Evolutionary conservation across 30 jellyfish, hydroid and myxozoan species (phyloP), one percentile per base, ranked within the genome.

Genomic region (Catostylus mosaicus): DNA sequence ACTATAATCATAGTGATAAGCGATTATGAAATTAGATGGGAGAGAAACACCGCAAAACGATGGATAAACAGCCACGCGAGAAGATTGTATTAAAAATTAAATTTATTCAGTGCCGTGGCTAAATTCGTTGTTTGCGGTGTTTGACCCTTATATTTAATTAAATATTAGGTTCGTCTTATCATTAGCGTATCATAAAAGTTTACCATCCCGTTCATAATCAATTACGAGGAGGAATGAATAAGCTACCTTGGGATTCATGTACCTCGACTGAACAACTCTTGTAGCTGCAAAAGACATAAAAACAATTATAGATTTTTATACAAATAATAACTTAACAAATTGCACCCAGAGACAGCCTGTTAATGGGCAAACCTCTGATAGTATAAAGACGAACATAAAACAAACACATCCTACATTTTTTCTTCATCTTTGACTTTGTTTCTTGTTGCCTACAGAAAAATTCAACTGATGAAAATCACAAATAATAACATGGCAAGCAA

Each of bases 201-300:
- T n/a, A n/a, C n/a, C n/a, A n/a, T n/a, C n/a, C n/a, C n/a, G n/a
- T n/a, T n/a, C n/a, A n/a, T n/a, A n/a, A n/a, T n/a, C n/a, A n/a
- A n/a, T n/a, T n/a, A n/a, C 14, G 63, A 27, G 24, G 1, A 48
- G 24, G 3, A 48, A 27, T 27, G 24, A 2, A 48, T 48, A 37
- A 7, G n/a, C 9, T 60, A 80, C 91, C 91, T 80, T 80, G 8
- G 91, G 91, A 75, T 65, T 80, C 67, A 45, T 68, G 69, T 82
- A 82, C 30, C 92, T 57, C 34, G 92, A 82, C 54, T 82, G 92
- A 10, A 82, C 23, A 30, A 82, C 48, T 14, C 86, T 73, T 3
- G 92, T 80, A 0, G 92, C 92, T 82, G 68, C 24, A 40, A 54
- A 22, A 34, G 37, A 33, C 24, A 48, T 3, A 48, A 48, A 16